Conservation (phyloP, 2,888 invertebrate genomes). For the Spisula subtruncata region DNA sequence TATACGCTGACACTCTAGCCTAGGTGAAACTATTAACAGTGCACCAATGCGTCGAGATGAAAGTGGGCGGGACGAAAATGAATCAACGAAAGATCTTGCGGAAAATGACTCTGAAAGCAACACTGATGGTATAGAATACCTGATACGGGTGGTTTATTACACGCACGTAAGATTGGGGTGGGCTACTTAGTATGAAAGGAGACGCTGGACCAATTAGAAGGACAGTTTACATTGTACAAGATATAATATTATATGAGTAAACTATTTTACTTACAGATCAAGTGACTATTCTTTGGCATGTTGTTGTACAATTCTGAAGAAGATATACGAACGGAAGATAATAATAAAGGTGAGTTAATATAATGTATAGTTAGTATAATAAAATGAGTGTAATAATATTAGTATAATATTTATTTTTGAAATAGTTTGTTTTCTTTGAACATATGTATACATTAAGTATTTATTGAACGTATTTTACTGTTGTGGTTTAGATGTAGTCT, state of each 20-base stretch:
- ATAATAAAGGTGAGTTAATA: slow-evolving; percentile 1
- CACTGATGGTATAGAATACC: slow-evolving; percentile 11
- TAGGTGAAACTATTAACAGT: neutral
- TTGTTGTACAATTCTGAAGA: slow-evolving; percentile 55
- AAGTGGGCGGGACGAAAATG: slow-evolving; percentile 42
- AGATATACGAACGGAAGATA: neutral
- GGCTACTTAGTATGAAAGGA: neutral
- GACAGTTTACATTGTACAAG: neutral
- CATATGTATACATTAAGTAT: too few relatives aligned
- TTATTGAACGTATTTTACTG: too few relatives aligned
- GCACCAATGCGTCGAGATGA: slow-evolving; percentile 8
- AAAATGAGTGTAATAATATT: too few relatives aligned
- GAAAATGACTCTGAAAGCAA: slow-evolving; percentile 30
- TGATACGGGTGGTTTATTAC: slow-evolving; percentile 20
- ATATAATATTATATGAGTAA: neutral
- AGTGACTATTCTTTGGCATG: slow-evolving; percentile 25
- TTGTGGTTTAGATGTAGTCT: too few relatives aligned
- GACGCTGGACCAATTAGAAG: neutral
- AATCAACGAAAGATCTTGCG: slow-evolving; percentile 9
- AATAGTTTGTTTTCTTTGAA: neutral
- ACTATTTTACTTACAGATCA: slow-evolving; percentile 2
- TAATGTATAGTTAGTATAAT: neutral
- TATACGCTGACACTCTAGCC: neutral
- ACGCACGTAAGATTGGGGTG: neutral
- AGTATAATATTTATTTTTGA: neutral